Evolutionary conservation across 2,888 invertebrate genomes (phyloP), one percentile per base, ranked within the genome.

Genomic region (Alloscopus bannaensis): DNA sequence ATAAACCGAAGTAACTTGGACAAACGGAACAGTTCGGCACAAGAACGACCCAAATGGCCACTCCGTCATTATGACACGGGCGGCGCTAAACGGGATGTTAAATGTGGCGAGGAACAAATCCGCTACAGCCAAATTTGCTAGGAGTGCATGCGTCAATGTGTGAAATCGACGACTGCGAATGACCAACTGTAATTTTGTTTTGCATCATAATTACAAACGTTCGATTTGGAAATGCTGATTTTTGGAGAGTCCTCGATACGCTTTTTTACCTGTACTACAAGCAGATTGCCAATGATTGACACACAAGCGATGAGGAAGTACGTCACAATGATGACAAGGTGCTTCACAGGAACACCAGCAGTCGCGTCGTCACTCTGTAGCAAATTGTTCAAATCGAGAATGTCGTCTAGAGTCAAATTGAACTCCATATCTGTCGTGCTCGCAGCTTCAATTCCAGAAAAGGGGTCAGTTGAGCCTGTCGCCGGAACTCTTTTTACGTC

Each of bases 121-220:
- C 0, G 90, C 90, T 3, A 90, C 87, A 1, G 90, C 90, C 78
- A 91, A 87, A 84, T 91, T 91, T 20, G 90, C 89, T 76, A 91
- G 89, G 86, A 91, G 90, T 20, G 90, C 89, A 86, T 91, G 90
- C 0, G 91, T 91, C 52, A 90, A 88, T 0, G 90, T 90, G 83
- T 90, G 90, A 89, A 91, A 90, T 64, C 88, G 86, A 83, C 89
- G 88, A 84, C 90, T 90, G 26, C 89, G 87, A 36, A 89, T 87
- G 1, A 91, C 90, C 11, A 91, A 60, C 85, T 86, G 50, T 24
- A 71, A 66, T 70, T 40, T 16, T 11, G 57, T 11, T 4, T 2
- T 28, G 28, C 20, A 55, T n/a, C n/a, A 13, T 6, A 45, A 65
- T 24, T 64, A 36, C 47, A 3, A 45, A 45, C 26, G 18, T n/a